Evolutionary conservation across 2,113 vertebrate genomes (phyloP).

Genomic region (Nycticryphes semicollaris): DNA sequence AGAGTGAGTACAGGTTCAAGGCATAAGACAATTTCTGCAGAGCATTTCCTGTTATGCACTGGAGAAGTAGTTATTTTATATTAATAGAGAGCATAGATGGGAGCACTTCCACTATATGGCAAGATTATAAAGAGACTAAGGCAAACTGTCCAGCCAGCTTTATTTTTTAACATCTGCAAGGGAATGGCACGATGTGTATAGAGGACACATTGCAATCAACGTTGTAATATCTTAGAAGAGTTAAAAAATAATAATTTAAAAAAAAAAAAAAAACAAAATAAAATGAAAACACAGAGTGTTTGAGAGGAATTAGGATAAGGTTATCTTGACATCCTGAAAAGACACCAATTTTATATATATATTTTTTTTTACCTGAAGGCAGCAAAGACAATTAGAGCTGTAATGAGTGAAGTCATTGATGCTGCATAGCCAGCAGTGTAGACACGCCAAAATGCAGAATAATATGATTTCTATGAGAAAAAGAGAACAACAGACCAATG

Average conservation of each 20-base stretch:
- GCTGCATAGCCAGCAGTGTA: slow-evolving; percentile 77
- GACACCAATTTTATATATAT: not conserved
- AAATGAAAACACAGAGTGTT: not conserved
- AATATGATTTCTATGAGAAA: slow-evolving; percentile 67
- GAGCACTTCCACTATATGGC: not conserved
- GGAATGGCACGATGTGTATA: not conserved
- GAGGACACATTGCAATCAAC: not conserved
- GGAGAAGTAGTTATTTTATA: not conserved
- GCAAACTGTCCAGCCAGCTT: not conserved
- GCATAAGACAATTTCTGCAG: not conserved
- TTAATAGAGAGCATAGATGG: not conserved
- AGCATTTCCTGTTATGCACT: not conserved
- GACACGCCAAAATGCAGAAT: slow-evolving; percentile 72
- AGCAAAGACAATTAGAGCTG: slow-evolving; percentile 71
- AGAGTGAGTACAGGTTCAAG: not conserved
- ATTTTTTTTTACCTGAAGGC: slow-evolving; percentile 64
- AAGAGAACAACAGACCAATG: slow-evolving; percentile 30
- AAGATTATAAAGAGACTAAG: not conserved
- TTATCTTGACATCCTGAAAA: not conserved
- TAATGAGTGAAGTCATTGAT: slow-evolving; percentile 71
- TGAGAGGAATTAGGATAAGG: not conserved
- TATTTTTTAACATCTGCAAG: not conserved
- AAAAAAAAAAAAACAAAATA: not conserved
- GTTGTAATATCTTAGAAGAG: not conserved
- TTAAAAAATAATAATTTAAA: not conserved